A percentile compares a stretch with the other conserved stretches of the same genome.
Evolutionary conservation across 2,797 vertebrate genomes (phyloP).

Genomic region (Enteromius fasciolatus): DNA sequence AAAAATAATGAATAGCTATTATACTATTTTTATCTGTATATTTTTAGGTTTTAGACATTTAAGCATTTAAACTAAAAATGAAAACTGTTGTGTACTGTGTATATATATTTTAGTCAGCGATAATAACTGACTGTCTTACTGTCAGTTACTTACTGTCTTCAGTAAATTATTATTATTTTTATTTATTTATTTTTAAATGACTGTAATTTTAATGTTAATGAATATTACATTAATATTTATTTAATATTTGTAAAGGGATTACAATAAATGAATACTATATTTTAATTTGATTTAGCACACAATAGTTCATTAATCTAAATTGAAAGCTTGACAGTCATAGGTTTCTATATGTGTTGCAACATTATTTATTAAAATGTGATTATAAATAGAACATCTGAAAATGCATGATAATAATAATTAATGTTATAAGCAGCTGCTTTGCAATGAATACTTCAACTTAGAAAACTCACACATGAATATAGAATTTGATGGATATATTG

Average conservation of each 20-base stretch:
- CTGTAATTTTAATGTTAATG: background rate
- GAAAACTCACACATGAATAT: background rate
- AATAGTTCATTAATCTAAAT: background rate
- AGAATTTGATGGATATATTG: background rate
- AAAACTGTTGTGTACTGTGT: background rate
- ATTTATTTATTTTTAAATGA: background rate
- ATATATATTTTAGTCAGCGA: background rate
- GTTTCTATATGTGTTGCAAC: background rate
- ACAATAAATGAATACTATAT: background rate
- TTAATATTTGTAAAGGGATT: too few species aligned
- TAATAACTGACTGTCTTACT: too few species aligned
- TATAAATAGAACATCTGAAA: background rate
- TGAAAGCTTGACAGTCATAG: too few species aligned
- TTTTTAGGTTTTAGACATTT: background rate
- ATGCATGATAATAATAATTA: background rate
- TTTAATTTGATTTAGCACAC: background rate
- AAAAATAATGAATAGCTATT: too few species aligned
- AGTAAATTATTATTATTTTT: background rate
- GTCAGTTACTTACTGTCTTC: too few species aligned
- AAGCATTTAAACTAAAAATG: background rate
- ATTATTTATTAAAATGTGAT: background rate
- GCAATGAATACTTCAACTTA: background rate
- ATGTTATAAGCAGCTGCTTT: background rate
- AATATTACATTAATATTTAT: background rate
- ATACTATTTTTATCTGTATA: background rate